Evolutionary conservation across 1,140 invertebrate genomes (phyloP).

Genomic region (Diorhabda carinulata): DNA sequence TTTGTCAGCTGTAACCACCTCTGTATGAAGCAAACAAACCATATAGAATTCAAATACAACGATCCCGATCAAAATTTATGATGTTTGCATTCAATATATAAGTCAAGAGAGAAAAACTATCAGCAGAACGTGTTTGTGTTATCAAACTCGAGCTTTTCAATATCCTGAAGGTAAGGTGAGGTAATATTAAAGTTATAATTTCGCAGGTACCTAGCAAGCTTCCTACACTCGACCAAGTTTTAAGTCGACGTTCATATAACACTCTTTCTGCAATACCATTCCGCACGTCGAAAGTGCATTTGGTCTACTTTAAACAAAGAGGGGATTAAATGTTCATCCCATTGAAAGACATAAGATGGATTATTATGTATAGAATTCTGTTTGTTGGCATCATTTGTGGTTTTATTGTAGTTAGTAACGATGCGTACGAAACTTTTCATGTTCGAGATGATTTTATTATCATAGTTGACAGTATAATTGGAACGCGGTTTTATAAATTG

Average conservation of each 20-base stretch:
- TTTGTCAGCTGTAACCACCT: background rate
- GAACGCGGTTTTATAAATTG: conserved; percentile 26
- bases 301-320: conserved; percentile 30
- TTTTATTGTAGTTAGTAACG: conserved; percentile 23
- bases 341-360: conserved; percentile 37
- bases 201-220: conserved; percentile 25
- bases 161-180: conserved; percentile 20
- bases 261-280: conserved; percentile 1
- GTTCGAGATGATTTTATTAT: conserved; percentile 17
- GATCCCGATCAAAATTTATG: conserved; percentile 8
- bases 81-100: conserved; percentile 25
- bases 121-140: conserved; percentile 23
- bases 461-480: conserved; percentile 30
- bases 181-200: conserved; percentile 26
- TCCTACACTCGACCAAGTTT: conserved; percentile 11
- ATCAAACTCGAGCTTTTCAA: conserved; percentile 23
- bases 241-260: background rate
- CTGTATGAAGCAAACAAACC: background rate
- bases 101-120: conserved; percentile 24
- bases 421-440: conserved; percentile 4
- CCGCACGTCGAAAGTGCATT: background rate
- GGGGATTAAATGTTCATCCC: conserved; percentile 39
- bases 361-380: conserved; percentile 30
- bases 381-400: conserved; percentile 29
- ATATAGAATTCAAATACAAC: background rate